Base-by-base conservation (phyloP, 2,888 invertebrate genomes). In the Netelia fuscicornis region DNA sequence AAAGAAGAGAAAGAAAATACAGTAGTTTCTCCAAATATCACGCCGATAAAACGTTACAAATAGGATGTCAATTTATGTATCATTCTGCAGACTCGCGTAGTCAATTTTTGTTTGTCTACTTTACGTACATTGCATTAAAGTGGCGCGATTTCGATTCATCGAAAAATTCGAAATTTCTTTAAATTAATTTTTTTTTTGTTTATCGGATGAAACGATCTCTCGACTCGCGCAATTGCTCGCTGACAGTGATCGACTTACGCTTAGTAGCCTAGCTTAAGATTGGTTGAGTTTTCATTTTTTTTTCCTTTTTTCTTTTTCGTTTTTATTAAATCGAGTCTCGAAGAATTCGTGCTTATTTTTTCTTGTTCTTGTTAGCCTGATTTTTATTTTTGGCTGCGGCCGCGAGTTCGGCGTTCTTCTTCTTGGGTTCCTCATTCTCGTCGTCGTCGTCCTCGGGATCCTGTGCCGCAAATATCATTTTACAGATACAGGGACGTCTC, bases 351-450 rank as follows among this genome's bases (percentile, higher is more conserved):
- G 86, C 86, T 93, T 93, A 93, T 93, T 93, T 93, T 91, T 93
- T 94, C 92, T 93, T 93, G 90, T 93, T 93, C 90, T 93, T 93
- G 90, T 91, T 92, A 84, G 91, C 92, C 90, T 92, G 93, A 94
- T 95, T 95, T 94, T 97, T 96, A 94, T 96, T 96, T 95, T 97
- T 97, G 94, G 96, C 96, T 90, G 94, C 95, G 89, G 96, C 95
- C 81, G 96, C 95, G 94, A 96, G 94, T 95, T 97, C 97, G 94
- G 96, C 96, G 92, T 97, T 96, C 94, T 97, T 97, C 94, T 96
- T 96, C 94, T 97, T 97, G 90, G 97, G 96, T 94, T 96, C 96
- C 58, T 96, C 97, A 25, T 97, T 97, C 86, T 97, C 97, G 25
- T 96, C 96, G 78, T 96, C 96, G 85, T 96, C 96, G 83, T 96